Evolutionary conservation across 2,113 vertebrate species (phyloP).

Genomic region (Coptodon bakossiorum): DNA sequence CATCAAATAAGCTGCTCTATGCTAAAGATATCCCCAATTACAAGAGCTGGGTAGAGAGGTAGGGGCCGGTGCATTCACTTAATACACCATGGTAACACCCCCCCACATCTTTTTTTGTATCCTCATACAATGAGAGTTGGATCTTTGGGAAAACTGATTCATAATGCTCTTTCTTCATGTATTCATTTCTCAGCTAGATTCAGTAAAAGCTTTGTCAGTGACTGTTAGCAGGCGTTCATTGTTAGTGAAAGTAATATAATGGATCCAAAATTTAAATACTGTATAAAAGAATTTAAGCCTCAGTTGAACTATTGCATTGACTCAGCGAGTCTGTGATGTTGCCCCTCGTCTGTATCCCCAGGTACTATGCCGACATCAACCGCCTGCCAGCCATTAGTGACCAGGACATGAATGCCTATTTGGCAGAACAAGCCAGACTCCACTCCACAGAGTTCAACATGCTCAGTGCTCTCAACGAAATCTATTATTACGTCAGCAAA

Average conservation of each 20-base stretch:
- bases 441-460: constrained; percentile 94
- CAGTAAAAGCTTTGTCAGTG: not conserved
- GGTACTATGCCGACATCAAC: constrained; percentile 97
- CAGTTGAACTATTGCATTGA: not conserved
- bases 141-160: constrained; percentile 13
- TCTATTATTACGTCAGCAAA: constrained; percentile 98
- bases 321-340: not conserved
- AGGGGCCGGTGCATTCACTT: constrained; percentile 10
- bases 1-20: constrained; percentile 96
- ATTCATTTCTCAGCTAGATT: not conserved
- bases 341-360: constrained; percentile 51
- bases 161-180: constrained; percentile 10
- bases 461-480: constrained; percentile 95
- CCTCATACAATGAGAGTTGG: not conserved
- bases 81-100: not conserved
- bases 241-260: not conserved
- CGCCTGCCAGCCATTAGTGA: constrained; percentile 95
- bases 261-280: not conserved
- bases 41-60: constrained; percentile 99
- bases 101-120: not conserved
- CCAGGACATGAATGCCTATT: constrained; percentile 99
- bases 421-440: constrained; percentile 94
- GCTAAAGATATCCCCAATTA: constrained; percentile 99
- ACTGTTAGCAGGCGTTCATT: not conserved
- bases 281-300: not conserved